Percentiles rank a stretch among this genome's conserved stretches.
These are phyloP conservation scores for Myripristis murdjan DNA, from an alignment of 2,797 vertebrate species.

Conservation along the genomic window DNA sequence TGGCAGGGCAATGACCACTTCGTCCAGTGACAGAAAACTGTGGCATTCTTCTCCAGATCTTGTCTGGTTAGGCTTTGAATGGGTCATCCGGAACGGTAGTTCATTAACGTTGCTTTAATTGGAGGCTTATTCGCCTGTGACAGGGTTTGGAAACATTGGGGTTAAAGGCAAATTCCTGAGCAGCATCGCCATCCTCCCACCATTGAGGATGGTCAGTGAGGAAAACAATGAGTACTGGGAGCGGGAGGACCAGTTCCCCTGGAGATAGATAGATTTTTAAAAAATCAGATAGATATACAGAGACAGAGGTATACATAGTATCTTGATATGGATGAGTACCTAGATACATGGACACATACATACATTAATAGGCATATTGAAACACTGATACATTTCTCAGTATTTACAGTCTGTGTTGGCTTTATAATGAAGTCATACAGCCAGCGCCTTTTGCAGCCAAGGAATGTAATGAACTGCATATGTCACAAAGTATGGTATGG, in stretches of 20 bases:
- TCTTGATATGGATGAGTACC: background rate
- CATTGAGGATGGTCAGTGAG: slow-evolving; percentile 21
- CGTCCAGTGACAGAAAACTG: slow-evolving; percentile 26
- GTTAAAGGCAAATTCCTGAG: slow-evolving; percentile 60
- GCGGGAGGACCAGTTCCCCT: background rate
- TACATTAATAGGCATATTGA: slow-evolving; percentile 1
- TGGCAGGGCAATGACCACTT: slow-evolving; percentile 21
- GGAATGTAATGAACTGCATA: slow-evolving; percentile 32
- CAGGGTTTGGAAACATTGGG: slow-evolving; percentile 54
- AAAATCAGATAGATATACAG: background rate
- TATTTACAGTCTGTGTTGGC: slow-evolving; percentile 14
- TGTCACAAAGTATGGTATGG: slow-evolving; percentile 4
- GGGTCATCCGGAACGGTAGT: slow-evolving; percentile 44
- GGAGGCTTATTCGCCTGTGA: slow-evolving; percentile 54
- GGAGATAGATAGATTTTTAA: slow-evolving; percentile 1
- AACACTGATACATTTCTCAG: background rate
- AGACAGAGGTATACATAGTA: background rate
- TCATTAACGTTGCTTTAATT: slow-evolving; percentile 62
- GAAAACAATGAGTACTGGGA: background rate
- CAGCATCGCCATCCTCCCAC: slow-evolving; percentile 29
- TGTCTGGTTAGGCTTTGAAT: slow-evolving; percentile 28
- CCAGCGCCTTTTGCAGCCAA: slow-evolving; percentile 20
- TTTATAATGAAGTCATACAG: slow-evolving; percentile 10
- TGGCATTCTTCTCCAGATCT: slow-evolving; percentile 19
- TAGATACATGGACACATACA: background rate